phyloP scores from a whole-genome alignment of 2,113 vertebrate species.

The Anhinga anhinga region DNA sequence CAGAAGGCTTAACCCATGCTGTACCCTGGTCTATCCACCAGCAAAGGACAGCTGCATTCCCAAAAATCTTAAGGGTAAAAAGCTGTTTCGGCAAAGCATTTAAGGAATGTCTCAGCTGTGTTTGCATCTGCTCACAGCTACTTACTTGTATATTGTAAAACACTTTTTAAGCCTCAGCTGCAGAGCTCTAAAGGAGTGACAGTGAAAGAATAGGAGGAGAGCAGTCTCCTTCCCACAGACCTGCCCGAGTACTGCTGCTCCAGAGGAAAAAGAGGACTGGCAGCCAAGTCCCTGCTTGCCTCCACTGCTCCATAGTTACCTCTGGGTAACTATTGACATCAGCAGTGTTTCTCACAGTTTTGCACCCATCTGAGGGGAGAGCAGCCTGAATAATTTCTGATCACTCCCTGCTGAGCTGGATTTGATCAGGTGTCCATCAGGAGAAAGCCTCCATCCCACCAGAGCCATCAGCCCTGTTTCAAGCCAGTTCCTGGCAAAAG shows the following conservation, averaged over 20 bases:
- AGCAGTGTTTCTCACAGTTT: background rate
- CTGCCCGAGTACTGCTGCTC: background rate
- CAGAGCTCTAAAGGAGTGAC: background rate
- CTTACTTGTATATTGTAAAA: background rate
- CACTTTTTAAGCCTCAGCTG: background rate
- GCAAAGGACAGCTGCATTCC: background rate
- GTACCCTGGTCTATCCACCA: background rate
- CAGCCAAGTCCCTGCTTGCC: background rate
- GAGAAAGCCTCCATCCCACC: background rate
- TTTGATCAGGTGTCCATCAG: background rate
- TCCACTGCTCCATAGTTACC: background rate
- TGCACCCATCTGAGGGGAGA: background rate
- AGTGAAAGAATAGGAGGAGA: background rate
- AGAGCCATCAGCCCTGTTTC: background rate
- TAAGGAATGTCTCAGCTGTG: background rate
- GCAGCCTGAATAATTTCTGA: background rate
- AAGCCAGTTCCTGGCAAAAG: background rate
- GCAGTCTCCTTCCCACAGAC: background rate
- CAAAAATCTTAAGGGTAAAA: background rate
- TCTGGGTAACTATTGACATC: background rate
- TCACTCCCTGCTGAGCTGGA: background rate
- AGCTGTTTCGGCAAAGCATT: background rate
- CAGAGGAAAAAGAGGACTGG: background rate
- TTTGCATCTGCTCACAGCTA: background rate
- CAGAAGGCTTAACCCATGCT: background rate